Evolutionary conservation across 1,140 invertebrate genomes (phyloP).

Genomic region (Diorhabda elongata): DNA sequence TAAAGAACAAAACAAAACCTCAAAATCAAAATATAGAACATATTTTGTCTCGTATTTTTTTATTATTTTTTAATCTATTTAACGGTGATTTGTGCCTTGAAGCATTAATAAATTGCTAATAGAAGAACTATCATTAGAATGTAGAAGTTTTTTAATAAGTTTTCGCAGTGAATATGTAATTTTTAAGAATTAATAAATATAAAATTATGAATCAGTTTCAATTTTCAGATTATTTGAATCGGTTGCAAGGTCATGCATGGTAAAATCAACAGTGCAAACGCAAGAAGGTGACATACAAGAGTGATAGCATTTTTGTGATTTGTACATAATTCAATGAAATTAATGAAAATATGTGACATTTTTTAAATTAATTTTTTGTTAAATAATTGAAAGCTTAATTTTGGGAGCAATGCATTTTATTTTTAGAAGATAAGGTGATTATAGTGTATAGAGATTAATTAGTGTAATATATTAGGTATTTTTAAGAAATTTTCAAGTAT

Average conservation of each 20-base stretch:
- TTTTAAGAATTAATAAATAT: too few relatives aligned
- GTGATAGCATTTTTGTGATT: constrained; percentile 48
- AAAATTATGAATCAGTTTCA: background rate
- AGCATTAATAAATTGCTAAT: too few relatives aligned
- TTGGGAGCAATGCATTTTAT: constrained; percentile 28
- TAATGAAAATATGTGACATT: constrained; percentile 30
- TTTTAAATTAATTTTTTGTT: constrained; percentile 28
- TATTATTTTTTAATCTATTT: too few relatives aligned
- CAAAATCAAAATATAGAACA: too few relatives aligned
- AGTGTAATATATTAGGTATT: constrained; percentile 44
- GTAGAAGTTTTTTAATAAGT: too few relatives aligned
- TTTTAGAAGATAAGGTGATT: constrained; percentile 23
- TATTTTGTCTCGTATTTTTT: too few relatives aligned
- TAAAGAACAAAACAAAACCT: too few relatives aligned
- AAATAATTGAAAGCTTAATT: constrained; percentile 22
- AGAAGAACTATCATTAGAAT: too few relatives aligned
- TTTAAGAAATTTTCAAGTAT: constrained; percentile 46
- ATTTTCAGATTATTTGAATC: constrained; percentile 79
- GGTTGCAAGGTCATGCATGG: constrained; percentile 89
- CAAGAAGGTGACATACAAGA: constrained; percentile 57
- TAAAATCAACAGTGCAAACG: constrained; percentile 61
- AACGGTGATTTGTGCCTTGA: too few relatives aligned
- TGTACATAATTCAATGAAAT: constrained; percentile 32
- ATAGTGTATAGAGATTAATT: constrained; percentile 29
- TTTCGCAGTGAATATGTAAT: too few relatives aligned